Conservation (phyloP, 2,888 invertebrate genomes). For the Scelioninae gen. 2 region DNA sequence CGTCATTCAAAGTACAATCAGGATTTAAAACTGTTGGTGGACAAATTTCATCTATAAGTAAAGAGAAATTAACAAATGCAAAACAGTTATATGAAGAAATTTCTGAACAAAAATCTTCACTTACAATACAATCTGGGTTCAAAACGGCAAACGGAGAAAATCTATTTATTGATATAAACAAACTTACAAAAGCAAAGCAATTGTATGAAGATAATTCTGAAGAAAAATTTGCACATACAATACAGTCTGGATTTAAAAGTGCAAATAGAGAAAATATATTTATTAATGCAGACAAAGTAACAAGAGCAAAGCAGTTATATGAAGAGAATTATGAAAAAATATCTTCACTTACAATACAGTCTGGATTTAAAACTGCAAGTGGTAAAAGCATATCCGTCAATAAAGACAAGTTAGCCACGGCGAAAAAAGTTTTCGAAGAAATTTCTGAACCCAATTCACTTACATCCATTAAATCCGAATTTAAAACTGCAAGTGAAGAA, state of each 20-base stretch:
- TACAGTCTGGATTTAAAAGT: slow-evolving; percentile 68
- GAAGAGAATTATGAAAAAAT: neutral
- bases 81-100: slow-evolving; percentile 19
- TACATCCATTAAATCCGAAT: slow-evolving; percentile 57
- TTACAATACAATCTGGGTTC: slow-evolving; percentile 13
- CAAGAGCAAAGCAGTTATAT: slow-evolving; percentile 9
- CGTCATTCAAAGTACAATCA: neutral
- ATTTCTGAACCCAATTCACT: neutral
- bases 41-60: slow-evolving; percentile 63
- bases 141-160: slow-evolving; percentile 31
- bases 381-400: slow-evolving; percentile 65
- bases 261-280: slow-evolving; percentile 67
- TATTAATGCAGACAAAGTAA: slow-evolving; percentile 62
- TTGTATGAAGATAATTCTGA: neutral
- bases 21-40: slow-evolving; percentile 60
- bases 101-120: neutral
- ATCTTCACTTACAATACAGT: neutral
- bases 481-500: slow-evolving; percentile 71
- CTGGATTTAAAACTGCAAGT: slow-evolving; percentile 71
- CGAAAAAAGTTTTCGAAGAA: slow-evolving; percentile 24
- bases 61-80: slow-evolving; percentile 48
- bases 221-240: neutral
- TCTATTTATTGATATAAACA: slow-evolving; percentile 20
- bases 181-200: slow-evolving; percentile 1
- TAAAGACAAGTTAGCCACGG: slow-evolving; percentile 55